Conservation (phyloP, 2,888 invertebrate species). For the Conomelus anceps region DNA sequence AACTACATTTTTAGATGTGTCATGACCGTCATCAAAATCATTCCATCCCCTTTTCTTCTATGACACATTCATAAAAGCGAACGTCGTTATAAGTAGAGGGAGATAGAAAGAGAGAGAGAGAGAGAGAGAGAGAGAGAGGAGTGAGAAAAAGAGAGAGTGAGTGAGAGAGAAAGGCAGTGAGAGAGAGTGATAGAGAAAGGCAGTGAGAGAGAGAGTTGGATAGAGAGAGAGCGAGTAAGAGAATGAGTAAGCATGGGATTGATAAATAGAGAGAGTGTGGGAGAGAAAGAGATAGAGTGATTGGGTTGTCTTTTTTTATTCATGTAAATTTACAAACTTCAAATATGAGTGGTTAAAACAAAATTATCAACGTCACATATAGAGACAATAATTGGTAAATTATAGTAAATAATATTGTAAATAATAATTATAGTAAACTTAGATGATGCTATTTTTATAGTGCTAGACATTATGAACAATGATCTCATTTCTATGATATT, state of each 20-base stretch:
- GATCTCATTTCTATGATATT: no score
- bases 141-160: conserved; percentile 1
- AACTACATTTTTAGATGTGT: background rate
- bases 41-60: background rate
- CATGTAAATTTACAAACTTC: no score
- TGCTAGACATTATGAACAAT: no score
- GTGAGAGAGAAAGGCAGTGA: background rate
- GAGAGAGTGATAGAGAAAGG: background rate
- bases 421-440: no score
- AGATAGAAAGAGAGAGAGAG: background rate
- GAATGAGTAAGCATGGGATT: background rate
- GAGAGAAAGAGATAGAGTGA: no score
- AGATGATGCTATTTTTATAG: no score
- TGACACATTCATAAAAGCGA: background rate
- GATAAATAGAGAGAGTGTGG: no score
- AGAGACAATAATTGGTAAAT: no score
- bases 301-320: no score
- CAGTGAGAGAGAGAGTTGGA: background rate
- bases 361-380: no score
- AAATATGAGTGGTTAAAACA: no score
- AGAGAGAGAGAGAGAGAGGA: background rate
- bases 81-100: background rate
- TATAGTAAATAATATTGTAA: no score
- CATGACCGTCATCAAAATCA: background rate
- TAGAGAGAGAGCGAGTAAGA: background rate